A percentile compares a stretch with the other conserved stretches of the same genome.
Evolutionary conservation across 2,113 vertebrate genomes (phyloP).

Genomic region (Oxyruncus cristatus): DNA sequence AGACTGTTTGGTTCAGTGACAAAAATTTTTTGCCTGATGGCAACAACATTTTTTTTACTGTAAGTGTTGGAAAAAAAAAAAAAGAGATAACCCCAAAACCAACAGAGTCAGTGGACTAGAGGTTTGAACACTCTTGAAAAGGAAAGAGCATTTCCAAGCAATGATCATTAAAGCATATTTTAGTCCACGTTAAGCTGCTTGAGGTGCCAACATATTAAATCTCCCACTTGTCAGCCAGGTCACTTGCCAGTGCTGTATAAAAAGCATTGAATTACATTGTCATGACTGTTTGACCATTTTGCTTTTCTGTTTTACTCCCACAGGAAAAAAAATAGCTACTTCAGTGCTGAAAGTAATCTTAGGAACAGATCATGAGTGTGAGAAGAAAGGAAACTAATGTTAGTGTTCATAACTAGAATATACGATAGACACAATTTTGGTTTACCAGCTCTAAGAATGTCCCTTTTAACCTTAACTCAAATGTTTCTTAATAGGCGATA

Average conservation of each 20-base stretch:
- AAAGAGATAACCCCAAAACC: fast-evolving
- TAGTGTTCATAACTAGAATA: neutral
- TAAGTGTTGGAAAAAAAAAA: neutral
- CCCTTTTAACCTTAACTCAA: neutral
- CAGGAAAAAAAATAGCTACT: neutral
- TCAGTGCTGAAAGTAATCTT: neutral
- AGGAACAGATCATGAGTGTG: neutral
- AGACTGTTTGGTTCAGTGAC: neutral
- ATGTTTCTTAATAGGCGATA: neutral
- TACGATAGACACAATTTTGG: neutral
- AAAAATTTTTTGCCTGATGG: neutral
- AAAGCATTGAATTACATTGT: neutral
- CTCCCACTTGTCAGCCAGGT: neutral
- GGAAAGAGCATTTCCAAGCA: neutral
- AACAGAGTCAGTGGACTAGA: neutral
- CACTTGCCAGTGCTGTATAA: neutral
- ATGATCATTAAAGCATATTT: neutral
- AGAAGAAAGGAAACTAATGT: neutral
- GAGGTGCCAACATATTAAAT: neutral
- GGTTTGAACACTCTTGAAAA: neutral
- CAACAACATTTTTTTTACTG: neutral
- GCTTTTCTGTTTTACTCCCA: neutral
- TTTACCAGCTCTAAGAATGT: neutral
- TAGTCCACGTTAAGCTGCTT: neutral
- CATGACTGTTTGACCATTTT: neutral